These are phyloP conservation scores for Nestor notabilis DNA, from an alignment of 2,113 vertebrate genomes.

Conservation along the genomic window DNA sequence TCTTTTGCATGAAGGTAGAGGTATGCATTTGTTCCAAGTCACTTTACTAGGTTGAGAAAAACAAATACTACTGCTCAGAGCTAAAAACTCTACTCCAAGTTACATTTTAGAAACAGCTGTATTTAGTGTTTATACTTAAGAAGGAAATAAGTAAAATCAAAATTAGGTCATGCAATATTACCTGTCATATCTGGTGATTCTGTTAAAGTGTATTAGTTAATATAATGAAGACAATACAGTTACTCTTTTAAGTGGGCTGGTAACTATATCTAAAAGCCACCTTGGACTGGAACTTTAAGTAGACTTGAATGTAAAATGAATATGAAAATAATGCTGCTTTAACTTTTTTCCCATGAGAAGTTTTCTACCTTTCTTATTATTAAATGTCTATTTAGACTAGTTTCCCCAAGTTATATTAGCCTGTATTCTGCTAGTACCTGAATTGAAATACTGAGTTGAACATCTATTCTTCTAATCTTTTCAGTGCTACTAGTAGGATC, in stretches of 20 bases:
- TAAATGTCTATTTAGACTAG: not conserved
- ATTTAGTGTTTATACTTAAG: not conserved
- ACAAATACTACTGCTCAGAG: not conserved
- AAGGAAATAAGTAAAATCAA: not conserved
- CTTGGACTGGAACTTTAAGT: not conserved
- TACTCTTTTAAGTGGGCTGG: not conserved
- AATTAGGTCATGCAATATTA: not conserved
- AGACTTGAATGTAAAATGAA: not conserved
- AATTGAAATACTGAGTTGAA: not conserved
- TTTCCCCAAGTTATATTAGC: not conserved
- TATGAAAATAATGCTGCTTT: not conserved
- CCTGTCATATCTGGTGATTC: not conserved
- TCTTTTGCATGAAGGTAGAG: not conserved
- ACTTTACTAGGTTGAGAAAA: not conserved
- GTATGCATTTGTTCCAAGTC: not conserved
- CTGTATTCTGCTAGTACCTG: not conserved
- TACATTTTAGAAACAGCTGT: not conserved
- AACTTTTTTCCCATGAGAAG: not conserved
- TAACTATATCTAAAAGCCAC: not conserved
- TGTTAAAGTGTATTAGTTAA: not conserved
- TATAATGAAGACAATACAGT: not conserved
- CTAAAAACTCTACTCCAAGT: not conserved
- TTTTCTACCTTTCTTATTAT: not conserved
- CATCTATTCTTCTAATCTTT: not conserved
- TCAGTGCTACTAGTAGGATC: not conserved